These are phyloP conservation scores for Epizoanthus illoricatus DNA, from an alignment of 92 coral and sea anemone genomes.

Conservation along the genomic window DNA sequence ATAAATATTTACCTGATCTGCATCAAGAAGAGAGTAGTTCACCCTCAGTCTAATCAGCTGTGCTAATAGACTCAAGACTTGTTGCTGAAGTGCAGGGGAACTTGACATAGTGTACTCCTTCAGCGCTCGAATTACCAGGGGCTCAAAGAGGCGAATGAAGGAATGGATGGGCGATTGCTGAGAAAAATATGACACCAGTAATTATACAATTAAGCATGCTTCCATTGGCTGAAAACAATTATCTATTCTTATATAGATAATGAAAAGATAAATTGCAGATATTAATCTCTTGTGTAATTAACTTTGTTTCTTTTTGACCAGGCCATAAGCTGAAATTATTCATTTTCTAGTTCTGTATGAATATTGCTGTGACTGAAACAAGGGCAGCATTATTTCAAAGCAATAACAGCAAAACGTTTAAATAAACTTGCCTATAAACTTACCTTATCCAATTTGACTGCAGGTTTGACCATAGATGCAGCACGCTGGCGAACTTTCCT, in stretches of 20 bases:
- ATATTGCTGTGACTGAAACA: not conserved
- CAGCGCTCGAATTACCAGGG: constrained; percentile 90
- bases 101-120: constrained; percentile 94
- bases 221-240: not conserved
- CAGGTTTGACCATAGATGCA: constrained; percentile 71
- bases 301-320: too few relatives aligned
- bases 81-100: constrained; percentile 75
- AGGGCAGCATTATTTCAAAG: not conserved
- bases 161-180: constrained; percentile 97
- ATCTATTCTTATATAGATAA: not conserved
- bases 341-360: too few relatives aligned
- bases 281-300: too few relatives aligned
- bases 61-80: constrained; percentile 88
- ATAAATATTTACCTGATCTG: constrained; percentile 97
- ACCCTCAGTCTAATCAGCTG: constrained; percentile 90
- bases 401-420: not conserved
- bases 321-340: too few relatives aligned
- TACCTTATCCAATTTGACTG: constrained; percentile 93
- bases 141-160: constrained; percentile 96
- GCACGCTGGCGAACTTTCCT: constrained; percentile 77
- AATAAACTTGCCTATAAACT: not conserved
- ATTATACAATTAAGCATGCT: not conserved
- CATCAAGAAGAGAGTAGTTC: constrained; percentile 91
- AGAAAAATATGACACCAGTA: not conserved
- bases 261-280: too few relatives aligned